These are phyloP conservation scores for Salmo trutta DNA, from an alignment of 2,797 vertebrate species.

Conservation along the genomic window DNA sequence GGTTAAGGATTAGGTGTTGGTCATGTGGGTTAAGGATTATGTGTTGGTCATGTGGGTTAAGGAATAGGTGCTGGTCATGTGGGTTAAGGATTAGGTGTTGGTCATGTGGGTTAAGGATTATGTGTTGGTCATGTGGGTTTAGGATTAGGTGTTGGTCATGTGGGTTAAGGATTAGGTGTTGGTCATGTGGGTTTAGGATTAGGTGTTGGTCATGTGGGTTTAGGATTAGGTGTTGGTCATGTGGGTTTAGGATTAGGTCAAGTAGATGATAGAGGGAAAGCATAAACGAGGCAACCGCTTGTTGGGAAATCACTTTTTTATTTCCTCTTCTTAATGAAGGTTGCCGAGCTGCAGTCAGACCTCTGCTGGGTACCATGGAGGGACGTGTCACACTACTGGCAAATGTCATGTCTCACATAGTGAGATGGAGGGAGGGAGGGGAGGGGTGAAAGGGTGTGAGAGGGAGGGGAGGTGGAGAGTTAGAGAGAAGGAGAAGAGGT, in stretches of 20 bases:
- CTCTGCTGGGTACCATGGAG: conserved; percentile 16
- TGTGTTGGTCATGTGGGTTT: too few species aligned
- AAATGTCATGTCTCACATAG: conserved; percentile 62
- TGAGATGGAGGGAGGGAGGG: neutral
- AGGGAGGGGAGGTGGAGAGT: neutral
- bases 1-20: too few species aligned
- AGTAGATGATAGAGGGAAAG: conserved; percentile 45
- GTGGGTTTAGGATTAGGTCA: neutral
- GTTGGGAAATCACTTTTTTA: conserved; percentile 45
- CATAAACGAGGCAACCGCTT: conserved; percentile 38
- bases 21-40: too few species aligned
- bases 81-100: too few species aligned
- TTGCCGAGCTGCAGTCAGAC: neutral
- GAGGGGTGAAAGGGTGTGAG: neutral
- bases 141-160: too few species aligned
- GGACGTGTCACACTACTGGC: conserved; percentile 53
- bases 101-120: too few species aligned
- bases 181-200: too few species aligned
- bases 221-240: too few species aligned
- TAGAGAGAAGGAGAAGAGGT: neutral
- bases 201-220: too few species aligned
- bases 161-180: too few species aligned
- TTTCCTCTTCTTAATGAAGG: conserved; percentile 66
- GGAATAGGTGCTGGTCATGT: too few species aligned
- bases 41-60: too few species aligned